Conservation (phyloP, 2,113 vertebrate genomes). For the Gobiocypris rarus region DNA sequence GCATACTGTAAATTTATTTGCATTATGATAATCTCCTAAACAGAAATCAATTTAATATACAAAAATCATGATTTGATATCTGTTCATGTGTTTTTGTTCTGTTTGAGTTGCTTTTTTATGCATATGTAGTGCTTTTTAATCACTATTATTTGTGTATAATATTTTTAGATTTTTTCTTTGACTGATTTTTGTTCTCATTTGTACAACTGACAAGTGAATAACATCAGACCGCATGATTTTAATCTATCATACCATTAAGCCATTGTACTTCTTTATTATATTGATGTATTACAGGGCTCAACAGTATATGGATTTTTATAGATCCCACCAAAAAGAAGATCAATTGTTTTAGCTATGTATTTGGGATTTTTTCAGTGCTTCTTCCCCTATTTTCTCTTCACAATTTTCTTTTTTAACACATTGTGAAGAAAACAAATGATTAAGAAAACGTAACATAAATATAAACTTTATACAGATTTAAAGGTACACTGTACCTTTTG, state of each 20-base stretch:
- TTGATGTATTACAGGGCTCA: slow-evolving; percentile 9
- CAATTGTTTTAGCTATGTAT: background rate
- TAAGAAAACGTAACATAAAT: background rate
- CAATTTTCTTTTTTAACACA: background rate
- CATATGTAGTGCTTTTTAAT: background rate
- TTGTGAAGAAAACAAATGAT: background rate
- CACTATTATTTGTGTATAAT: background rate
- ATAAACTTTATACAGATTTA: too few relatives aligned
- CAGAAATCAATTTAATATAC: background rate
- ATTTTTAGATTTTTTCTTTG: background rate
- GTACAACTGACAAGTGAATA: background rate
- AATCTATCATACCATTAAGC: too few relatives aligned
- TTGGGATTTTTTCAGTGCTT: background rate
- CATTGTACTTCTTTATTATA: background rate
- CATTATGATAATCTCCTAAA: background rate
- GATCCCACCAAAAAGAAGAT: too few relatives aligned
- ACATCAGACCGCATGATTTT: background rate
- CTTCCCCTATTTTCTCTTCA: background rate
- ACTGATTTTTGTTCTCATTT: background rate
- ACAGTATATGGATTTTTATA: background rate
- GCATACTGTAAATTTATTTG: slow-evolving; percentile 15
- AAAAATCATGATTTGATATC: background rate
- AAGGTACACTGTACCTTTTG: too few relatives aligned
- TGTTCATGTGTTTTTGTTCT: background rate
- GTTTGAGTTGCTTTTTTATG: background rate